Evolutionary conservation across 2,888 invertebrate genomes (phyloP), one percentile per base, ranked within the genome.

Genomic region (Apamea monoglypha): DNA sequence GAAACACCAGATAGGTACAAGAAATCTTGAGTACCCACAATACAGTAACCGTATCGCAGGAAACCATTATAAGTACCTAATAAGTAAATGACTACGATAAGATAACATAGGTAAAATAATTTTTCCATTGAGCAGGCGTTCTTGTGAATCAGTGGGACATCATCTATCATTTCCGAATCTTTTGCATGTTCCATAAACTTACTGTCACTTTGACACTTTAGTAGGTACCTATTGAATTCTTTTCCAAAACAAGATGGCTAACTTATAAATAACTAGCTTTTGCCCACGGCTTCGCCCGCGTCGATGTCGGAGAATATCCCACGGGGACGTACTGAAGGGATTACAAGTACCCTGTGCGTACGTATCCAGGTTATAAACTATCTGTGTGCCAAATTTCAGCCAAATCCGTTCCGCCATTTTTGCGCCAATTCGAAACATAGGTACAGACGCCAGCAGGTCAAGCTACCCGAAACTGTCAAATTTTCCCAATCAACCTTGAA

Each of bases 61-160:
- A 74, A 59, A 74, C 18, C n/a, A n/a, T 32, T 32, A 50, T 70
- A 70, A 32, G 50, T 50, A 25, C 25, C n/a, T n/a, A n/a, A n/a
- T 32, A 29, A 25, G 12, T 50, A 53, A 32, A n/a, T 59, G 32
- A n/a, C 18, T 21, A 10, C 18, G 56, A 25, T 53, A 32, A 53
- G 47, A 78, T 47, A 76, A 29, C 8, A 29, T 44, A 36, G 50
- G 8, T 32, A 50, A 69, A 50, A 25, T 1, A 50, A 10, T 56
- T 56, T 70, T 70, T 18, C 53, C 16, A 53, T 36, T 36, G 16
- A 53, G 53, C 5, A 56, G 12, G 25, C 18, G 3, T 21, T 56
- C 18, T 32, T 61, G 8, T 32, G 47, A 61, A 76, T 44, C n/a
- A 47, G 8, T 47, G 59, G 29, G 18, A 53, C 2, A 25, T 74